These are phyloP conservation scores for Limnothrissa miodon DNA, from an alignment of 2,113 vertebrate species.

Conservation along the genomic window DNA sequence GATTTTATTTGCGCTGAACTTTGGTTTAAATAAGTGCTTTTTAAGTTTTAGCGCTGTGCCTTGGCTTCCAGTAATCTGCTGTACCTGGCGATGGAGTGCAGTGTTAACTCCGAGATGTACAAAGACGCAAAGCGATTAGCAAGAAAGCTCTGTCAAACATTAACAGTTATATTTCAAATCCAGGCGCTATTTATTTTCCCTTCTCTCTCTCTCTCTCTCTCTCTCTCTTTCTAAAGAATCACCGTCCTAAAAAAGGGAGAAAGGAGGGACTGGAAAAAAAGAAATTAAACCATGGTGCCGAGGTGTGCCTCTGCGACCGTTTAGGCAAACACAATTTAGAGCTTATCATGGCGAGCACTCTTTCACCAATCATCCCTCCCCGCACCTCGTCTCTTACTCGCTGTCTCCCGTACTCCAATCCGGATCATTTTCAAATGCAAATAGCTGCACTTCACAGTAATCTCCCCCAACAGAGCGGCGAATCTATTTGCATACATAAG, in stretches of 20 bases:
- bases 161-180: conserved; percentile 15
- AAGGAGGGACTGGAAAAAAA: conserved; percentile 21
- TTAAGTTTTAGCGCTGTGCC: neutral
- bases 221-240: neutral
- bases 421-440: conserved; percentile 60
- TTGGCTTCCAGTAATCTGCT: neutral
- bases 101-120: conserved; percentile 8
- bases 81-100: neutral
- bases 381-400: conserved; percentile 47
- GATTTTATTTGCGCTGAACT: neutral
- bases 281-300: conserved; percentile 49
- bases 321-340: conserved; percentile 57
- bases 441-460: conserved; percentile 59
- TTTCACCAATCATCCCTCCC: conserved; percentile 53
- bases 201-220: neutral
- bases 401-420: conserved; percentile 42
- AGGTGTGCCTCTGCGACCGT: conserved; percentile 52
- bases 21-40: conserved; percentile 12
- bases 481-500: conserved; percentile 59
- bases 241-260: neutral
- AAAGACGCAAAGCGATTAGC: neutral
- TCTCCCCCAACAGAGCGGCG: conserved; percentile 54
- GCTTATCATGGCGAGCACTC: conserved; percentile 50
- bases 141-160: conserved; percentile 5
- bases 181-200: neutral